Percentiles rank a stretch among this genome's conserved stretches.
Conservation (phyloP, 2,888 invertebrate species). For the Meandrusa payeni region DNA sequence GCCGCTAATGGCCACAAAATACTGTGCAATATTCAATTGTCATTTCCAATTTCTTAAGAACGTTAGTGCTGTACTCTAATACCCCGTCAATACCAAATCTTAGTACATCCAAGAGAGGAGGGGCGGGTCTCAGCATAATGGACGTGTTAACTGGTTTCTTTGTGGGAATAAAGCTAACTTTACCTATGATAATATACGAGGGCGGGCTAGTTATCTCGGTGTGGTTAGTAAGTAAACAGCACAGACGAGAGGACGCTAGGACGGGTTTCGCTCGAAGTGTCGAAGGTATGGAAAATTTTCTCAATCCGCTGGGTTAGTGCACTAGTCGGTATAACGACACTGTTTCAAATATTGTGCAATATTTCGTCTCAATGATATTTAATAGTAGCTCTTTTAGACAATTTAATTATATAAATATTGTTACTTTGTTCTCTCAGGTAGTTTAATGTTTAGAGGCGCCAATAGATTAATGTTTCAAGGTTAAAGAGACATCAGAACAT, state of each 20-base stretch:
- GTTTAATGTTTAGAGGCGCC: too few relatives aligned
- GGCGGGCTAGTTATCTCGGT: conserved; percentile 10
- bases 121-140: conserved; percentile 1
- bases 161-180: conserved; percentile 3
- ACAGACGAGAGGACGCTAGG: conserved; percentile 1
- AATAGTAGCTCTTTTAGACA: too few relatives aligned
- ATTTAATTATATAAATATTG: too few relatives aligned
- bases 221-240: conserved; percentile 6
- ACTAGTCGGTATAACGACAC: not conserved
- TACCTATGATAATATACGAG: conserved; percentile 5
- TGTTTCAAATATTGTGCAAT: conserved; percentile 13
- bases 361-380: too few relatives aligned
- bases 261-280: conserved; percentile 7
- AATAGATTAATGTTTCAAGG: too few relatives aligned
- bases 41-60: conserved; percentile 6
- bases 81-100: not conserved
- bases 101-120: not conserved
- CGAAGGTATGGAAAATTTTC: conserved; percentile 17
- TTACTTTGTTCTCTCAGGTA: too few relatives aligned
- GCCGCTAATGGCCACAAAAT: conserved; percentile 28
- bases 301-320: not conserved
- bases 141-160: conserved; percentile 15
- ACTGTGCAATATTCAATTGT: conserved; percentile 7
- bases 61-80: not conserved
- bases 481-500: too few relatives aligned